Base-by-base conservation (phyloP, 2,797 vertebrate genomes). In the Premnoplex brunnescens region DNA sequence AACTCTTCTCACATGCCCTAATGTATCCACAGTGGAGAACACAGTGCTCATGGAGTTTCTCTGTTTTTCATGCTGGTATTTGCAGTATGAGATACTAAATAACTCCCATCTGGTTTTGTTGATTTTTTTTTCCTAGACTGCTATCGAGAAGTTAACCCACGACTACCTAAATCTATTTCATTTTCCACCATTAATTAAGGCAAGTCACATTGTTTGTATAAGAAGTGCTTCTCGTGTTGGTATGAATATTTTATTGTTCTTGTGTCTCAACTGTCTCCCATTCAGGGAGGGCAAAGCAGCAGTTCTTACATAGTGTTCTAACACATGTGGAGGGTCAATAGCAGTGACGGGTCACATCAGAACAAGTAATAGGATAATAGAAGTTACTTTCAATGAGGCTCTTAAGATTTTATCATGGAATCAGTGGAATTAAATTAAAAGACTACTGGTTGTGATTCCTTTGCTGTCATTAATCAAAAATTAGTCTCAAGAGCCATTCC, bases 171-270 rank as follows among this genome's bases (percentile, higher is more conserved):
- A 98, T 48, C 97, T 99, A 5, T 98, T 99, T 94, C 99, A 99
- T 98, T 99, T 99, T 96, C 99, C 99, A 30, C 99, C 99, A 18
- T 97, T 99, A 93, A 98, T 98, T 85, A 99, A 99, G 99, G 99
- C 98, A 98, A 95, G 96, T 83, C 20, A 43, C 23, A 14, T 26
- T 88, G 64, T 87, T 94, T 92, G 26, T 69, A 7, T 60, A 95
- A 80, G 91, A 62, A 21, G 1, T 37, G 37, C n/a, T 90, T 37
- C 92, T 94, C 0, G 0, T 34, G 37, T 54, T 64, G 55, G 24
- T 91, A 22, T 54, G 72, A 75, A 16, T 82, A n/a, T 71, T 81
- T 63, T 37, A 60, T 41, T 76, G 26, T 62, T 94, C 43, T 59
- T 1, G 0, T 30, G 28, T 72, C 72, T 90, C 82, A 84, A 2